Evolutionary conservation across 2,113 vertebrate species (phyloP).

Genomic region (Rousettus leschenaultii): DNA sequence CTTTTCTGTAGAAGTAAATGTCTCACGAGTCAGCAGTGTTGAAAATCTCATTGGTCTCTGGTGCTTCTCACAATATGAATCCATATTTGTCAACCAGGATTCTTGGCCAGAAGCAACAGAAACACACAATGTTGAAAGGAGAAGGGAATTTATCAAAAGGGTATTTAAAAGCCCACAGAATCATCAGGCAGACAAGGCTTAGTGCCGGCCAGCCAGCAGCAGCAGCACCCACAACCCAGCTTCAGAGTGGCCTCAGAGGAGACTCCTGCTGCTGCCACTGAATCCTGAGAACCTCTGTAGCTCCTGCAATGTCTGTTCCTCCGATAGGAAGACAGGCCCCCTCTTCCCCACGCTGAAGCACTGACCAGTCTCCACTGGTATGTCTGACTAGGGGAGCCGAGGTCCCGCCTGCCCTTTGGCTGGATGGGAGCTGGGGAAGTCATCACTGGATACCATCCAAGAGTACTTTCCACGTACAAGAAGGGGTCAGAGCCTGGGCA

Average conservation of each 20-base stretch:
- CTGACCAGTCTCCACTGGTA: not conserved
- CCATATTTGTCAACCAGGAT: not conserved
- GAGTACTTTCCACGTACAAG: accelerated
- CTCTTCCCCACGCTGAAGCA: not conserved
- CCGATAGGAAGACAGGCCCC: not conserved
- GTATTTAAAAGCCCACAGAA: not conserved
- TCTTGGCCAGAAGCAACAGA: not conserved
- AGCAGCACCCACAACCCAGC: not conserved
- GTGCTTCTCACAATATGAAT: not conserved
- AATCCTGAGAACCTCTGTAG: not conserved
- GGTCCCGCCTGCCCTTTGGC: not conserved
- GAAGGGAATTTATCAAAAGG: not conserved
- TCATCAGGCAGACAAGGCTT: not conserved
- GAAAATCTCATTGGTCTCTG: not conserved
- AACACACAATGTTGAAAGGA: not conserved
- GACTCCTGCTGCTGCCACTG: not conserved
- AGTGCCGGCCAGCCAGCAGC: not conserved
- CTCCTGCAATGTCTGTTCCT: no score
- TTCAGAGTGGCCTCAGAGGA: not conserved
- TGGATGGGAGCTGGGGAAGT: not conserved
- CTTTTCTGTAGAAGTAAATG: not conserved
- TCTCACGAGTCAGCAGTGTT: not conserved
- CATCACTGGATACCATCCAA: accelerated
- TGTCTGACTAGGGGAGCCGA: not conserved
- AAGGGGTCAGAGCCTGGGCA: not conserved